Conservation (phyloP, 53 echinoderm and acorn worm genomes). For the Stichopus horrens region DNA sequence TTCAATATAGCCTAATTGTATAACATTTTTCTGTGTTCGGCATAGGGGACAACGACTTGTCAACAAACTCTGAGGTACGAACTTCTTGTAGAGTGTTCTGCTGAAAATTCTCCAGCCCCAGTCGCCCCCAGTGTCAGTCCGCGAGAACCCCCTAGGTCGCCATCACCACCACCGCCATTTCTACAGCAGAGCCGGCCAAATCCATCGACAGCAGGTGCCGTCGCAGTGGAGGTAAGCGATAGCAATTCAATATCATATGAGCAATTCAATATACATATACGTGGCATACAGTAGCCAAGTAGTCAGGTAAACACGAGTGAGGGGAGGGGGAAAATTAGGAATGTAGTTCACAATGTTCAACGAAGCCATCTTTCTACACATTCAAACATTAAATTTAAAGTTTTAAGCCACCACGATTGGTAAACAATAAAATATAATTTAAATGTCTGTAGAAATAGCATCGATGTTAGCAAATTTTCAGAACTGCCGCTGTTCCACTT, state of each 20-base stretch:
- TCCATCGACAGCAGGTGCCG: neutral
- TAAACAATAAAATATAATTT: too few relatives aligned
- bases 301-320: neutral
- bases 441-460: too few relatives aligned
- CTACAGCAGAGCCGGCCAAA: neutral
- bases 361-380: too few relatives aligned
- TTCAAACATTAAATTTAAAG: too few relatives aligned
- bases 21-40: neutral
- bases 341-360: too few relatives aligned
- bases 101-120: neutral
- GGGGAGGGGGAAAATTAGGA: too few relatives aligned
- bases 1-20: neutral
- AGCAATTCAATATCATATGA: neutral
- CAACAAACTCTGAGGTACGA: slow-evolving; percentile 10
- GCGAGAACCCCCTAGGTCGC: slow-evolving; percentile 17
- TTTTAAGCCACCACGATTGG: too few relatives aligned
- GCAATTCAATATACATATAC: neutral
- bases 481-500: too few relatives aligned
- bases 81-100: neutral
- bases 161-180: slow-evolving; percentile 35
- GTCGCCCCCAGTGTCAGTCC: neutral
- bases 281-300: neutral
- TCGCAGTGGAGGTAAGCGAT: neutral
- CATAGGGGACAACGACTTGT: neutral
- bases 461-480: too few relatives aligned